Evolutionary conservation across 2,113 vertebrate species (phyloP).

Genomic region (cattle (Bos taurus)): DNA sequence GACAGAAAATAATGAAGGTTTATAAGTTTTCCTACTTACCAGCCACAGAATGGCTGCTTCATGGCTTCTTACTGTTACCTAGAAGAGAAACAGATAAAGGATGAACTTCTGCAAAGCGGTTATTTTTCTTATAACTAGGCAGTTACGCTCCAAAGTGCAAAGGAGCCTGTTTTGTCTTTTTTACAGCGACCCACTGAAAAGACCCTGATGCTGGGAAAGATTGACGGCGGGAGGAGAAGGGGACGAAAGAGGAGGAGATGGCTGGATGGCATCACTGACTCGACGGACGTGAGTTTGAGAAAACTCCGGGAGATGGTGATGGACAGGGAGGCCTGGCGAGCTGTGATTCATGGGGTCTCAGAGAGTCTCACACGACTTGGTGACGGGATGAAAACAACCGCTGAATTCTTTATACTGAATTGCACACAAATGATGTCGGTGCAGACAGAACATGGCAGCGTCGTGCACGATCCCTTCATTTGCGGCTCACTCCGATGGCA

Average conservation of each 20-base stretch:
- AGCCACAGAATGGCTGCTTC: neutral
- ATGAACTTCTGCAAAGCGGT: neutral
- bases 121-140: no score
- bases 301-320: neutral
- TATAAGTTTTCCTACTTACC: neutral
- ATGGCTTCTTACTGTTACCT: neutral
- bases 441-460: neutral
- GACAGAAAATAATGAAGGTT: rapidly evolving
- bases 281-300: rapidly evolving
- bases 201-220: neutral
- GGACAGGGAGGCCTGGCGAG: neutral
- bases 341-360: neutral
- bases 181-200: neutral
- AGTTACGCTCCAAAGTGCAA: rapidly evolving
- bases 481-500: rapidly evolving
- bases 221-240: rapidly evolving
- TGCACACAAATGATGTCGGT: neutral
- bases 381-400: neutral
- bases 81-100: neutral
- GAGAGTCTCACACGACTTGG: neutral
- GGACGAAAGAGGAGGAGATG: neutral
- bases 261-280: neutral
- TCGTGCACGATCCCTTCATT: neutral
- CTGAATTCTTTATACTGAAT: neutral
- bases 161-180: neutral